Evolutionary conservation across 2,113 vertebrate genomes (phyloP).

Genomic region (Empidonax traillii): DNA sequence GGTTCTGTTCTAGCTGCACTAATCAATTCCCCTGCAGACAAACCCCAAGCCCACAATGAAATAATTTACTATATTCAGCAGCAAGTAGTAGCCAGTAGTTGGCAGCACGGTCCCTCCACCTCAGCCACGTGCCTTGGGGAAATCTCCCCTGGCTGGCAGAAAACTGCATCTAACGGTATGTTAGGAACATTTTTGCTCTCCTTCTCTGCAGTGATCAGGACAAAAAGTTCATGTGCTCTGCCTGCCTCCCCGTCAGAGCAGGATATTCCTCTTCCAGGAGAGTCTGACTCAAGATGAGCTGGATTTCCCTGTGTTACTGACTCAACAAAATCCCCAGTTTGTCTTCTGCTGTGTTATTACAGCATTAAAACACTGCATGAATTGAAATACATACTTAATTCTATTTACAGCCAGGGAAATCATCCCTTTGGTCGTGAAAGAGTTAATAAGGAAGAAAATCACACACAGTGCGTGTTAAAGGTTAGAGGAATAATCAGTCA

Average conservation of each 20-base stretch:
- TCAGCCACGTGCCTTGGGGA: not conserved
- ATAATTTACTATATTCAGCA: not conserved
- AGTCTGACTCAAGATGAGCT: not conserved
- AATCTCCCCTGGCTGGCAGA: not conserved
- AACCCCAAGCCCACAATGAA: not conserved
- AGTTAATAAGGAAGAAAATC: constrained; percentile 84
- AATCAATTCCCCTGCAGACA: not conserved
- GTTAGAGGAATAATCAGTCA: constrained; percentile 98
- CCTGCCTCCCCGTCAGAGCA: not conserved
- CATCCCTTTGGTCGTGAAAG: constrained; percentile 69
- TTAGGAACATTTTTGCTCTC: not conserved
- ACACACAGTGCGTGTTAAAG: constrained; percentile 89
- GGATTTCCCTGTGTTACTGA: not conserved
- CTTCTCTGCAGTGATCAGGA: not conserved
- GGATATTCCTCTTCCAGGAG: not conserved
- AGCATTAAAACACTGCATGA: not conserved
- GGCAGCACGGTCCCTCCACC: constrained; percentile 38
- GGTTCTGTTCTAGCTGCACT: not conserved
- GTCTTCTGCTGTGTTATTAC: not conserved
- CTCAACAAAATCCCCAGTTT: not conserved
- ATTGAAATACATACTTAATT: not conserved
- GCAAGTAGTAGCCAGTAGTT: constrained; percentile 39
- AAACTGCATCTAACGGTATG: not conserved
- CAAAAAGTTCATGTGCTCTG: not conserved
- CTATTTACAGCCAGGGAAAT: constrained; percentile 45